Evolutionary conservation across 37 sponge, comb jelly and placozoan genomes (phyloP), one percentile per base, ranked within the genome.

Genomic region (Axinella damicornis): DNA sequence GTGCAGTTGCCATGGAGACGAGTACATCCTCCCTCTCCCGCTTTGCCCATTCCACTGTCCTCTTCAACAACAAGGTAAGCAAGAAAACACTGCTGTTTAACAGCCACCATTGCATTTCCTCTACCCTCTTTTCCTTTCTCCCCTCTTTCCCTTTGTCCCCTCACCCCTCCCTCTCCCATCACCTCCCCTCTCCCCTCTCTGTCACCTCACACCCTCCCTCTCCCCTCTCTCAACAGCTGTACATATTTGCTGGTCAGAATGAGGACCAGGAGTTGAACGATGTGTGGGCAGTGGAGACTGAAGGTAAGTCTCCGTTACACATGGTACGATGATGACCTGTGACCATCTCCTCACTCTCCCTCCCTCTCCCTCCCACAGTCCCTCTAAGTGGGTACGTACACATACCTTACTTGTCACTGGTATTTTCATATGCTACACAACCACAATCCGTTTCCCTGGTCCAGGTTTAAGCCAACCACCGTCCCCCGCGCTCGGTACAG

Each of bases 201-300:
- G 6, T 9, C 46, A 17, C 28, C 16, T 21, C 21, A 2, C 13
- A n/a, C 59, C 28, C 61, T 59, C 19, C 27, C 22, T 31, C 34
- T 6, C 25, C 57, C n/a, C 54, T 36, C 0, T 35, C 24, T 72
- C 25, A 39, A 12, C 60, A 88, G 89, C 67, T 93, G 70, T 64
- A 60, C 35, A 62, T 94, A 22, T 86, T 85, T 82, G 92, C 87
- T 53, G 94, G 94, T 0, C 71, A 74, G 38, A 76, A 74, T 71
- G 61, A n/a, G 11, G 84, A 90, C 21, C 57, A 73, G 17, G 88
- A 77, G 25, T 82, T 87, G 14, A 65, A 77, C 24, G 94, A 94
- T 67, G 41, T 87, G 41, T 90, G 91, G 91, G 55, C 87, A 0
- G 53, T 85, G 1, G 27, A 76, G 11, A 56, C 75, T 5, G 58